Conservation (phyloP, 2,797 vertebrate species). For the Callimico goeldii region DNA sequence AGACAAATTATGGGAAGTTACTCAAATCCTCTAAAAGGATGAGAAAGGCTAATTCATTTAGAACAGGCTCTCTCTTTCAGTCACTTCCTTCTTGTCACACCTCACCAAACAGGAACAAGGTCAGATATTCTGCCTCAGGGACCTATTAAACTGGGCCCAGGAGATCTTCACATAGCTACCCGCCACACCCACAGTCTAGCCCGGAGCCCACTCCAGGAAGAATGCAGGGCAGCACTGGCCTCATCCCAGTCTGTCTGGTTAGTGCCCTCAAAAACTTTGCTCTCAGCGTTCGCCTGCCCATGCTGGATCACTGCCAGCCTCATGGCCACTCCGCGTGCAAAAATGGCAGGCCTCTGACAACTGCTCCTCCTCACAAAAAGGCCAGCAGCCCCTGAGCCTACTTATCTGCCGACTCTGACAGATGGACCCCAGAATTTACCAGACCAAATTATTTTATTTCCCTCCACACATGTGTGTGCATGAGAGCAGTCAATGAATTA, state of each 20-base stretch:
- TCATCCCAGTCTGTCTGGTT: neutral
- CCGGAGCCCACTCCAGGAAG: neutral
- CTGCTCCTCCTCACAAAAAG: neutral
- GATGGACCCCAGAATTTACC: slow-evolving; percentile 51
- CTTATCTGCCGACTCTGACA: neutral
- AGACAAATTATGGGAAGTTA: neutral
- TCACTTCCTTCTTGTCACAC: neutral
- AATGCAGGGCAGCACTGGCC: neutral
- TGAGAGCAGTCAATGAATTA: slow-evolving; percentile 40
- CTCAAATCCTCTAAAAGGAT: neutral
- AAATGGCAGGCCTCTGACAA: neutral
- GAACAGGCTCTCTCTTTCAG: neutral
- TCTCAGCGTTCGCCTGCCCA: neutral
- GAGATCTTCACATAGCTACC: neutral
- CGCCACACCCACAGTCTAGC: neutral
- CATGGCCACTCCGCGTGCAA: rapidly evolving
- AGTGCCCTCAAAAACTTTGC: neutral
- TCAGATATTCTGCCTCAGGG: neutral
- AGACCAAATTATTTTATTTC: slow-evolving; percentile 66
- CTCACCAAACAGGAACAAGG: neutral
- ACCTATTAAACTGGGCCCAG: neutral
- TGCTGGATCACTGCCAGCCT: neutral
- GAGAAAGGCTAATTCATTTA: neutral
- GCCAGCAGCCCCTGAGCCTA: neutral
- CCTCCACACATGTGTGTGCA: slow-evolving; percentile 24